Conservation (phyloP, 2,113 vertebrate species). For the Emydocephalus ijimae region DNA sequence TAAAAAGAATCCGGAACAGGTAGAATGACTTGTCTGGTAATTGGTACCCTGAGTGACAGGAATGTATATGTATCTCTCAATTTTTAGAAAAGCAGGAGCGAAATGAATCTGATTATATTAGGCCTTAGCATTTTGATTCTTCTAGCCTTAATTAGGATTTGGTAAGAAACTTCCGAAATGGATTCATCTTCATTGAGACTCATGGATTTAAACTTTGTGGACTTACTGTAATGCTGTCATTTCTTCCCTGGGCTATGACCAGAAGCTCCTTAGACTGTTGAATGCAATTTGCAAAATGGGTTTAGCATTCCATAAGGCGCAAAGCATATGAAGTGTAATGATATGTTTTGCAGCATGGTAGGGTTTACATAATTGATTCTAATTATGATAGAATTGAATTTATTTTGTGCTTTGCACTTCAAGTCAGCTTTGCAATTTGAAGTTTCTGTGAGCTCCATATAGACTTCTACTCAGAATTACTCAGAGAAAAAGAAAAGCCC, state of each 20-base stretch:
- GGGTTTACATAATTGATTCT: slow-evolving; percentile 36
- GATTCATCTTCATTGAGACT: background rate
- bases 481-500: slow-evolving; percentile 48
- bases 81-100: background rate
- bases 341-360: slow-evolving; percentile 38
- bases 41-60: background rate
- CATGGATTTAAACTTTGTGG: background rate
- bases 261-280: background rate
- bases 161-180: background rate
- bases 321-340: slow-evolving; percentile 30
- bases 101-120: background rate
- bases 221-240: background rate
- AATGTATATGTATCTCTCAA: background rate
- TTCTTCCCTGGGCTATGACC: background rate
- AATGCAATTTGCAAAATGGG: slow-evolving; percentile 26
- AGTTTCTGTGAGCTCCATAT: slow-evolving; percentile 42
- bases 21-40: background rate
- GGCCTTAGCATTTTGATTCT: background rate
- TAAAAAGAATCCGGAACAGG: background rate
- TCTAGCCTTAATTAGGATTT: background rate
- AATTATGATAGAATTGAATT: slow-evolving; percentile 42
- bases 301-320: slow-evolving; percentile 16
- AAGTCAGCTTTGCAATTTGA: slow-evolving; percentile 21
- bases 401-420: slow-evolving; percentile 38
- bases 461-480: slow-evolving; percentile 33